These are phyloP conservation scores for Scomber scombrus DNA, from an alignment of 2,113 vertebrate genomes.

Conservation along the genomic window DNA sequence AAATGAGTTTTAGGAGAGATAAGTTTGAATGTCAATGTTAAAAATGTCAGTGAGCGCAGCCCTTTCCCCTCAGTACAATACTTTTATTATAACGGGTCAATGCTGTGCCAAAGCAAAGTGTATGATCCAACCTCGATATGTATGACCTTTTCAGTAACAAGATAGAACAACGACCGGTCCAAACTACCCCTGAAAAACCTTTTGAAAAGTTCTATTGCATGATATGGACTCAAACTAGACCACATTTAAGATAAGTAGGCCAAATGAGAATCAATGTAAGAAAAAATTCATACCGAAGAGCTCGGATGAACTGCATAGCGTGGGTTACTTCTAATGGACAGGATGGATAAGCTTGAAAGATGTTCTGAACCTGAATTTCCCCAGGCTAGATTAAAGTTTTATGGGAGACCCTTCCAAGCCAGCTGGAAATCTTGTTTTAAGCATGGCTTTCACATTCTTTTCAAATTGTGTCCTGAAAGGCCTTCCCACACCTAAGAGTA, in stretches of 20 bases:
- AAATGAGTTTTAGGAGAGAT: background rate
- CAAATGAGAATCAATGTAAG: background rate
- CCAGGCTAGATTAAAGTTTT: background rate
- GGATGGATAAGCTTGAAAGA: background rate
- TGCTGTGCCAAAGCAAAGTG: background rate
- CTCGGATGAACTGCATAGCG: background rate
- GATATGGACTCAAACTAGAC: background rate
- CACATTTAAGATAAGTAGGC: background rate
- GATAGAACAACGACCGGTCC: conserved; percentile 21
- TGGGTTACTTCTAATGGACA: background rate
- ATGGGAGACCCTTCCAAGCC: background rate
- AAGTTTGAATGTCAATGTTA: conserved; percentile 31
- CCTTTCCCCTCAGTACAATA: background rate
- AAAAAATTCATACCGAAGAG: too few species aligned
- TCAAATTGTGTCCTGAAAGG: background rate
- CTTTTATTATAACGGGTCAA: conserved; percentile 10
- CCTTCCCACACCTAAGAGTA: too few species aligned
- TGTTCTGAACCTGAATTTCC: background rate
- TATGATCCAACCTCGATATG: background rate
- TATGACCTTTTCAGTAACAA: conserved; percentile 44
- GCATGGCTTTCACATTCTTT: background rate
- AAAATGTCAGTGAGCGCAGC: conserved; percentile 33
- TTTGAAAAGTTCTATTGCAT: conserved; percentile 36
- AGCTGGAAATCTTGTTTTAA: background rate
- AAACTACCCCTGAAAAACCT: conserved; percentile 1